These are phyloP conservation scores for Eupithecia subfuscata DNA, from an alignment of 2,888 invertebrate genomes.

Conservation along the genomic window DNA sequence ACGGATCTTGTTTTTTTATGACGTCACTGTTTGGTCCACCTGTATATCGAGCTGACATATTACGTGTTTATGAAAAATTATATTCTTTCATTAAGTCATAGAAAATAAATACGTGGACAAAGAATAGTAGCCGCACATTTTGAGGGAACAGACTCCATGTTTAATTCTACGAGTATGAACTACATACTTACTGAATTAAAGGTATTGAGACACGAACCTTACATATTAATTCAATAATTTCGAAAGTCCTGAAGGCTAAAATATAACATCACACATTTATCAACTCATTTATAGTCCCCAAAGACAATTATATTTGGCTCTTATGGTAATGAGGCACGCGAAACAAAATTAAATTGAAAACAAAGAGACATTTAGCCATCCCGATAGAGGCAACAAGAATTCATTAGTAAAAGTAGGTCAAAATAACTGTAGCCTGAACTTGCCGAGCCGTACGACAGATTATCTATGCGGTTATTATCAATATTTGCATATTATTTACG, in stretches of 20 bases:
- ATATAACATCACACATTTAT: slow-evolving; percentile 21
- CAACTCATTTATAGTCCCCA: slow-evolving; percentile 25
- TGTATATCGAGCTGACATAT: too few species aligned
- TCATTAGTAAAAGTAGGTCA: slow-evolving; percentile 25
- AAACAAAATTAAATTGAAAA: slow-evolving; percentile 40
- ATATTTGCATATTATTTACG: slow-evolving; percentile 34
- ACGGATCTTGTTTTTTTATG: too few species aligned
- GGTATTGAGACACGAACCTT: background rate
- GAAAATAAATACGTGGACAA: too few species aligned
- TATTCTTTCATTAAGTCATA: too few species aligned
- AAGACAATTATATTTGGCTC: slow-evolving; percentile 36
- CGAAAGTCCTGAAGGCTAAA: slow-evolving; percentile 28
- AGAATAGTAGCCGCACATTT: background rate
- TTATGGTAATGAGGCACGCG: slow-evolving; percentile 42
- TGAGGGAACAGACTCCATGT: background rate
- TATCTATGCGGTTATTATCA: slow-evolving; percentile 14
- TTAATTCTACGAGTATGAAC: background rate
- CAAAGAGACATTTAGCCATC: slow-evolving; percentile 14
- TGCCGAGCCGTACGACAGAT: slow-evolving; percentile 5
- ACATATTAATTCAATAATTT: slow-evolving; percentile 2
- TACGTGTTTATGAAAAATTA: too few species aligned
- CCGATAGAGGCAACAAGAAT: slow-evolving; percentile 17
- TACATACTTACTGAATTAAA: background rate
- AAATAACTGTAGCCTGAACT: slow-evolving; percentile 9
- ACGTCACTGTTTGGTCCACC: too few species aligned